These are phyloP conservation scores for Capra hircus DNA, from an alignment of 2,113 vertebrate species.

Conservation along the genomic window DNA sequence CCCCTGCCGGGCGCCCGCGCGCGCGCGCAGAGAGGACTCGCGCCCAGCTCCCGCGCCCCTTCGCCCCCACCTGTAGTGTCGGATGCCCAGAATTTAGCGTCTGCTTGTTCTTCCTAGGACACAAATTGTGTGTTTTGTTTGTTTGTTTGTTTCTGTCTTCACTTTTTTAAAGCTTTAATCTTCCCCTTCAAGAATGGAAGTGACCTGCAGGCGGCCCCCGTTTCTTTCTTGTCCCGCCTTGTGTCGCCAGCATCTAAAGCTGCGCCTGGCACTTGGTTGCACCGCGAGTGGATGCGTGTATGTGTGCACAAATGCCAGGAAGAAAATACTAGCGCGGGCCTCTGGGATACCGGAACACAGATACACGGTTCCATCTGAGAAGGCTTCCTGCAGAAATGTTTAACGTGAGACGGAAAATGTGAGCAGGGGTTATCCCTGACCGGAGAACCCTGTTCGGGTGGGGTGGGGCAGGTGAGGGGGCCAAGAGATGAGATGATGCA, in stretches of 20 bases:
- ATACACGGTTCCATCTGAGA: not conserved
- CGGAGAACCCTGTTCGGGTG: not conserved
- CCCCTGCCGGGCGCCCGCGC: not conserved
- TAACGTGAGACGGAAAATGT: not conserved
- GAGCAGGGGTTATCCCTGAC: not conserved
- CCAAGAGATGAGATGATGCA: not conserved
- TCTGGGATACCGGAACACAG: not conserved
- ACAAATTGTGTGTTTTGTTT: not conserved
- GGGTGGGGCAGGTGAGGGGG: not conserved
- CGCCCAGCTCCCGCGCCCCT: not conserved
- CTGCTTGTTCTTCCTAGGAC: not conserved
- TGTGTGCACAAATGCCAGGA: too few species aligned
- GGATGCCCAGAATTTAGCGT: rapidly evolving
- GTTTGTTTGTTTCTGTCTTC: not conserved
- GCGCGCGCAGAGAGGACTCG: not conserved
- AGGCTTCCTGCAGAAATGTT: not conserved
- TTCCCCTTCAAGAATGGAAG: not conserved
- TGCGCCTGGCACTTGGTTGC: not conserved
- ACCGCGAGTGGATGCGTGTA: not conserved
- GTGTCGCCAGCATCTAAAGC: not conserved
- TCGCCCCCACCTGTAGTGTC: rapidly evolving
- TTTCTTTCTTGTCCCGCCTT: not conserved
- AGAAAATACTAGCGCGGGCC: not conserved
- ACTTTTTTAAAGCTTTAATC: not conserved
- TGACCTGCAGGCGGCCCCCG: not conserved